Evolutionary conservation across 2,113 vertebrate species (phyloP).

Genomic region (Aegotheles bennettii): DNA sequence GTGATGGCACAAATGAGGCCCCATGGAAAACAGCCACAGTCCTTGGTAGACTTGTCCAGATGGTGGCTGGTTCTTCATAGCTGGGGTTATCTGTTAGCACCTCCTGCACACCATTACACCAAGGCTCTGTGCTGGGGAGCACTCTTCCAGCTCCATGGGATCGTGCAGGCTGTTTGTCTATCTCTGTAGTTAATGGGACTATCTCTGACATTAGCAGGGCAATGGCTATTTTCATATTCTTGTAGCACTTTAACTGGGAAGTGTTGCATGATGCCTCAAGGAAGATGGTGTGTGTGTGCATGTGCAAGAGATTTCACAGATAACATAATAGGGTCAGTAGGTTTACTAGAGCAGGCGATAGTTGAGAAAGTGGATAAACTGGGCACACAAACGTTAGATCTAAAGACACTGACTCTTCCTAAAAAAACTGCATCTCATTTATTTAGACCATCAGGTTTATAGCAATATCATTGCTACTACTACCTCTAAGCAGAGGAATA

Average conservation of each 20-base stretch:
- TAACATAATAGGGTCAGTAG: background rate
- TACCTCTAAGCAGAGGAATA: background rate
- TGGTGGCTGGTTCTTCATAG: background rate
- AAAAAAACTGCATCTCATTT: background rate
- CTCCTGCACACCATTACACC: background rate
- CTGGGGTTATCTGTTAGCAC: background rate
- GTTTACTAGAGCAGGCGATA: background rate
- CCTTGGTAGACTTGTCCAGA: background rate
- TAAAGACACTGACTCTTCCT: background rate
- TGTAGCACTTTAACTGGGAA: background rate
- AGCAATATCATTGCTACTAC: background rate
- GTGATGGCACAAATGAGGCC: accelerated
- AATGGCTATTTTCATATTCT: background rate
- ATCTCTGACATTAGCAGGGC: background rate
- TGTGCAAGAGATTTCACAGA: background rate
- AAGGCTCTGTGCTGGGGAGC: background rate
- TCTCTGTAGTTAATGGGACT: background rate
- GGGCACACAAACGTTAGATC: background rate
- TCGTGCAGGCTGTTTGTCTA: background rate
- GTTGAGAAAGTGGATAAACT: background rate
- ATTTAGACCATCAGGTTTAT: background rate
- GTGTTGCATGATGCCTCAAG: background rate
- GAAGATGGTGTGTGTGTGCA: background rate
- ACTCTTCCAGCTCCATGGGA: background rate
- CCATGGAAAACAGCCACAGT: background rate